Conservation (phyloP, 2,797 vertebrate species). For the Hylomyscus alleni region DNA sequence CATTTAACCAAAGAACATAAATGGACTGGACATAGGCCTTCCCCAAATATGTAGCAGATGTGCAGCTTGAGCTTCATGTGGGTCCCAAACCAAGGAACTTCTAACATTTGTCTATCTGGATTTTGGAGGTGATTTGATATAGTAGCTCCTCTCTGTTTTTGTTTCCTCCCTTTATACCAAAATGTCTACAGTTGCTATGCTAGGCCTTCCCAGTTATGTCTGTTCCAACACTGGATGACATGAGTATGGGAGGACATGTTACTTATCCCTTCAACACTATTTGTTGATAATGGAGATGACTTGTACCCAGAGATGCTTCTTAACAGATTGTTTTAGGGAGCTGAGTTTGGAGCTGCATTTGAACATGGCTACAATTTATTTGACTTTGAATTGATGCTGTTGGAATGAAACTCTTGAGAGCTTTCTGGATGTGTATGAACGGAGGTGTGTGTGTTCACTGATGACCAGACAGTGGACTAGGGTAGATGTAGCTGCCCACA, state of each 20-base stretch:
- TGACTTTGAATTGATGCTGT: background rate
- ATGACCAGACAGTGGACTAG: background rate
- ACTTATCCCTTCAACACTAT: background rate
- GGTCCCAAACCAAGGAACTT: background rate
- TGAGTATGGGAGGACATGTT: background rate
- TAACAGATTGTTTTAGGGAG: background rate
- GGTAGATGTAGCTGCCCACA: no score
- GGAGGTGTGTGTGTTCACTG: background rate
- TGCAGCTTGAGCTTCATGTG: no score
- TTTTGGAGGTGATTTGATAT: background rate
- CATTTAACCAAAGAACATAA: no score
- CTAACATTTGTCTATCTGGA: background rate
- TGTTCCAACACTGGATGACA: background rate
- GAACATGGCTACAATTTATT: background rate
- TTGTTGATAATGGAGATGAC: background rate
- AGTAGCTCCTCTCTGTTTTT: background rate
- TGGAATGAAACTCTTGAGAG: constrained; percentile 13
- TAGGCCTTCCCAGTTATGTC: background rate
- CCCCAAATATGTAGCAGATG: no score
- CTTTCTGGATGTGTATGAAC: background rate
- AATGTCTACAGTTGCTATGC: background rate
- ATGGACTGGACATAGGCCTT: no score
- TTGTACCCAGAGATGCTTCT: background rate
- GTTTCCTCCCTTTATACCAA: background rate
- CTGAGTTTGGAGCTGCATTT: background rate